These are phyloP conservation scores for Odocoileus virginianus DNA, from an alignment of 2,113 vertebrate species.

Conservation along the genomic window DNA sequence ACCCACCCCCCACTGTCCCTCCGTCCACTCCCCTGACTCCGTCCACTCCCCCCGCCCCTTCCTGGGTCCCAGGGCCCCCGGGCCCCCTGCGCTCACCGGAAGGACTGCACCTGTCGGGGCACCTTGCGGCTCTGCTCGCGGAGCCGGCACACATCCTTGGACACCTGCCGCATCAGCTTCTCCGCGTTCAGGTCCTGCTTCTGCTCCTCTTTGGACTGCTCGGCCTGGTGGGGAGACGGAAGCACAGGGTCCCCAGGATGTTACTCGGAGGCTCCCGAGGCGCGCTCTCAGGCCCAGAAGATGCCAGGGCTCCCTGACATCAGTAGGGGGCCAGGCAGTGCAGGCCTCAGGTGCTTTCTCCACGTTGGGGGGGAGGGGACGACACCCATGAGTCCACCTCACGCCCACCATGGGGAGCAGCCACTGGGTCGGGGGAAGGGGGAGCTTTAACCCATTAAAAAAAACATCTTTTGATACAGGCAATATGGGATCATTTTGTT, in stretches of 20 bases:
- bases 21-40: neutral
- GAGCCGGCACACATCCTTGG: slow-evolving; percentile 87
- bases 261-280: neutral
- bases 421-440: rapidly evolving
- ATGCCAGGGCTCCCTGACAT: no score
- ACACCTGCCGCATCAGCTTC: slow-evolving; percentile 86
- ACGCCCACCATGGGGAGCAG: rapidly evolving
- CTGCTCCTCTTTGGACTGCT: slow-evolving; percentile 86
- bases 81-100: slow-evolving; percentile 76
- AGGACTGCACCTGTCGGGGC: slow-evolving; percentile 87
- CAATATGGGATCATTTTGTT: neutral
- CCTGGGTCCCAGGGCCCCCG: neutral
- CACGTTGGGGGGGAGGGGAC: neutral
- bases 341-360: rapidly evolving
- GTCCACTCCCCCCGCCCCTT: neutral
- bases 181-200: slow-evolving; percentile 83
- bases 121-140: slow-evolving; percentile 88
- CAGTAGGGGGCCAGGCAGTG: rapidly evolving
- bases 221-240: slow-evolving; percentile 77
- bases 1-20: rapidly evolving
- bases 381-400: neutral
- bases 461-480: neutral
- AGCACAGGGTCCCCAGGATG: neutral
- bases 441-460: neutral
- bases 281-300: neutral